phyloP scores from a whole-genome alignment of 2,888 invertebrate genomes.

The Ectemnius lituratus region DNA sequence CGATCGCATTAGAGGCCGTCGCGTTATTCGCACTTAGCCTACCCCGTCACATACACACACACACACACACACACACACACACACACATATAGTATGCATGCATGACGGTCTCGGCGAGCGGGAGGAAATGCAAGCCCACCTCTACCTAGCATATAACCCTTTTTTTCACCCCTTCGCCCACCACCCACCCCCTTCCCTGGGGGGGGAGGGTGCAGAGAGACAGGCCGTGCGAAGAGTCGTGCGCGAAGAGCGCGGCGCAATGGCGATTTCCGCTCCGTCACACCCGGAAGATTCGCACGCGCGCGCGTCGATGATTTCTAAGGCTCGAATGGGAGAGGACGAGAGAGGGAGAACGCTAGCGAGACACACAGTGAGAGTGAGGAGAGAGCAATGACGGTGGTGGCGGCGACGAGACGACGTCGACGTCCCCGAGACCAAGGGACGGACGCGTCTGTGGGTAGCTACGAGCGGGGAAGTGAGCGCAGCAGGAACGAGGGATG shows the following conservation, averaged over 20 bases:
- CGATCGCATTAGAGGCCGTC: slow-evolving; percentile 7
- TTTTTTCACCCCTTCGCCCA: background rate
- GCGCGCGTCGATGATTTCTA: slow-evolving; percentile 60
- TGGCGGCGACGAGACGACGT: slow-evolving; percentile 12
- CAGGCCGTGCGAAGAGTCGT: slow-evolving; percentile 9
- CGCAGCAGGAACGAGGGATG: slow-evolving; percentile 28
- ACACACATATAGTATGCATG: background rate
- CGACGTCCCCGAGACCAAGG: too few relatives aligned
- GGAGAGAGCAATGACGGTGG: background rate
- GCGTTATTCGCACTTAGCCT: slow-evolving; percentile 7
- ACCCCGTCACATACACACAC: background rate
- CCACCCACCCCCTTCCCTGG: too few relatives aligned
- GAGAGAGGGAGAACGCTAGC: slow-evolving; percentile 15
- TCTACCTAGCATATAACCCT: background rate
- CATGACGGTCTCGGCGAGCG: background rate
- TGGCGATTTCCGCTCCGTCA: slow-evolving; percentile 70
- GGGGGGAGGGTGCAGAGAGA: background rate
- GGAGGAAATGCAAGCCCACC: slow-evolving; percentile 7
- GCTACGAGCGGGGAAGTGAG: slow-evolving; percentile 13
- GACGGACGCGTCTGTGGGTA: slow-evolving; percentile 31
- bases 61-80: background rate
- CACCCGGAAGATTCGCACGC: slow-evolving; percentile 62
- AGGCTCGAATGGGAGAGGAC: slow-evolving; percentile 38
- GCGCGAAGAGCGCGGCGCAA: slow-evolving; percentile 53
- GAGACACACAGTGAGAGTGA: background rate